Evolutionary conservation across 2,888 invertebrate genomes (phyloP).

Genomic region (Syritta pipiens): DNA sequence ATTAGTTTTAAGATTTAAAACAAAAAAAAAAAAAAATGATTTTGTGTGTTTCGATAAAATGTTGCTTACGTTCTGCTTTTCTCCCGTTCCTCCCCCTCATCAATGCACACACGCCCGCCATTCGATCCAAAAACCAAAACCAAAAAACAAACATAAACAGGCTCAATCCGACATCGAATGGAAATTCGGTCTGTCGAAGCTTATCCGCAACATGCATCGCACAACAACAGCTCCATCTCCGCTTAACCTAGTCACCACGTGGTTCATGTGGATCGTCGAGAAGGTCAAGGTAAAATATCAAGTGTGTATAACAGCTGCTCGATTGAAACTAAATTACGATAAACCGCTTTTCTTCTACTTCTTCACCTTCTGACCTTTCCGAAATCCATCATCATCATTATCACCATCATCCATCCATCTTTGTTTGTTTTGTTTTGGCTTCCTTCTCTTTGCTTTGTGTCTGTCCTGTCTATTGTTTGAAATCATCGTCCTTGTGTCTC

Average conservation of each 20-base stretch:
- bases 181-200: slow-evolving; percentile 99
- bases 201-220: slow-evolving; percentile 98
- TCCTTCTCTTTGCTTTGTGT: slow-evolving; percentile 47
- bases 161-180: slow-evolving; percentile 99
- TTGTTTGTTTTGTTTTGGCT: slow-evolving; percentile 14
- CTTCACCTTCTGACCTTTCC: slow-evolving; percentile 65
- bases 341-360: slow-evolving; percentile 52
- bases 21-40: slow-evolving; percentile 9
- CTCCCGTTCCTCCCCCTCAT: slow-evolving; percentile 27
- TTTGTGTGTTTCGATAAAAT: slow-evolving; percentile 19
- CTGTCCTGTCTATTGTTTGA: slow-evolving; percentile 30
- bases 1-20: neutral
- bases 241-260: slow-evolving; percentile 96
- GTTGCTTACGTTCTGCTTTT: slow-evolving; percentile 66
- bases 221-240: slow-evolving; percentile 99
- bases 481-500: slow-evolving; percentile 33
- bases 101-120: slow-evolving; percentile 51
- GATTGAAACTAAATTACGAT: slow-evolving; percentile 56
- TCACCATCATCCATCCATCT: slow-evolving; percentile 10
- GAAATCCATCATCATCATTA: slow-evolving; percentile 41
- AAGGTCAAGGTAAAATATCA: slow-evolving; percentile 85
- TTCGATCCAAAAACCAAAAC: slow-evolving; percentile 32
- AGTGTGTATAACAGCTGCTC: slow-evolving; percentile 73
- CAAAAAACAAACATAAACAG: slow-evolving; percentile 80
- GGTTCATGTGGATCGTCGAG: slow-evolving; percentile 91